These are phyloP conservation scores for Gymnocephalus cernua DNA, from an alignment of 2,113 vertebrate species.

Conservation along the genomic window DNA sequence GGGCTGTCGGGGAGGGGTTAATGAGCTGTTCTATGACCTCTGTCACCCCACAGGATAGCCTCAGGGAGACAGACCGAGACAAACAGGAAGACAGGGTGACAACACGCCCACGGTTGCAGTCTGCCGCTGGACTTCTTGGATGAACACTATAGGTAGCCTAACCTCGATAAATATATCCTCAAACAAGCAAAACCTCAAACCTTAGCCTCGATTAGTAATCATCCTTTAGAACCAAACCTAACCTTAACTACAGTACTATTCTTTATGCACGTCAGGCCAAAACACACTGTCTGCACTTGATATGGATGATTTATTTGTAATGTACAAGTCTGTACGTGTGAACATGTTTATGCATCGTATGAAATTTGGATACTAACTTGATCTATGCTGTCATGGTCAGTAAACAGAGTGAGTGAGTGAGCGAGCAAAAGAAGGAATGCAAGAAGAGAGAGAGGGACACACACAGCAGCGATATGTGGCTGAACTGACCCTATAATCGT, in stretches of 20 bases:
- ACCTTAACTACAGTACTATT: not conserved
- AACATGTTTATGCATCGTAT: not conserved
- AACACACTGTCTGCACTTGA: not conserved
- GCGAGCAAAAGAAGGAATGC: slow-evolving; percentile 3
- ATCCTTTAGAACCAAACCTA: not conserved
- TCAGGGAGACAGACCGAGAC: slow-evolving; percentile 72
- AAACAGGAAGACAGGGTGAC: slow-evolving; percentile 81
- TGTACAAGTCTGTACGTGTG: not conserved
- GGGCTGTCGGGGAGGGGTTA: slow-evolving; percentile 82
- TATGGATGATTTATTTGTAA: not conserved
- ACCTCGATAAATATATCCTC: not conserved
- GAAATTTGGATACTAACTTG: slow-evolving; percentile 26
- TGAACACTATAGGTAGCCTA: slow-evolving; percentile 20
- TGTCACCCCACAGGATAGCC: slow-evolving; percentile 76
- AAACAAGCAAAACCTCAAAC: too few relatives aligned
- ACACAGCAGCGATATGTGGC: slow-evolving; percentile 30
- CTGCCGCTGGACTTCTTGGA: slow-evolving; percentile 44
- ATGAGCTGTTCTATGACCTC: slow-evolving; percentile 82
- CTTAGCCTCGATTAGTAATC: not conserved
- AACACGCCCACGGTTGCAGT: slow-evolving; percentile 63
- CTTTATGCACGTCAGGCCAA: not conserved
- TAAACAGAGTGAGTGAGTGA: slow-evolving; percentile 10
- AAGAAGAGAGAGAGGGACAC: slow-evolving; percentile 2
- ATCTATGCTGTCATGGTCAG: slow-evolving; percentile 9
- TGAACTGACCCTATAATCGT: not conserved